A percentile compares a stretch with the other conserved stretches of the same genome.
Conservation (phyloP, 2,113 vertebrate species). For the Erinaceus europaeus region DNA sequence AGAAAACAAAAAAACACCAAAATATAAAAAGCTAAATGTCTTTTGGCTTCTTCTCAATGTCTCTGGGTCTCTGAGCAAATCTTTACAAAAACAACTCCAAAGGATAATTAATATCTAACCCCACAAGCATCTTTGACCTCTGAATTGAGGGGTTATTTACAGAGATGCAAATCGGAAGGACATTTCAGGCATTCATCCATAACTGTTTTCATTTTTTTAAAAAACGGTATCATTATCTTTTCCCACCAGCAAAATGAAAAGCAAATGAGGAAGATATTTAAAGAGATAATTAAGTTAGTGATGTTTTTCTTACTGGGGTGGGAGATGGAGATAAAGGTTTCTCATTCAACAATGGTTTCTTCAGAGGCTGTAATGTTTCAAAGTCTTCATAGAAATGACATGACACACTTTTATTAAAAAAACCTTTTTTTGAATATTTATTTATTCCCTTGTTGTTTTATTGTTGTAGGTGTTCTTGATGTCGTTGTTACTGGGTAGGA, state of each 20-base stretch:
- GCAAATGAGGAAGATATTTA: constrained; percentile 40
- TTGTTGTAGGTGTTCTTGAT: no score
- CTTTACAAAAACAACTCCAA: not conserved
- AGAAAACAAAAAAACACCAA: no score
- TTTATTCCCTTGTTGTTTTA: no score
- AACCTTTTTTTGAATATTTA: no score
- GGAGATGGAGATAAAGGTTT: constrained; percentile 30
- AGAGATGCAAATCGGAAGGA: not conserved
- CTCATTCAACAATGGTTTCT: constrained; percentile 47
- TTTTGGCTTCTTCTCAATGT: not conserved
- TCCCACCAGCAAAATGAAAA: constrained; percentile 29
- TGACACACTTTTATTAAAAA: constrained; percentile 34
- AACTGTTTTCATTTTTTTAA: constrained; percentile 33
- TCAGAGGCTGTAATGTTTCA: constrained; percentile 47
- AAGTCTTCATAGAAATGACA: constrained; percentile 49
- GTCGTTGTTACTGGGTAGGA: no score
- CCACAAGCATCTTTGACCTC: not conserved
- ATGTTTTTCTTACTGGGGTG: constrained; percentile 28
- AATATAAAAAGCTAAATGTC: not conserved
- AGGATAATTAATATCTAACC: not conserved
- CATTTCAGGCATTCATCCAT: not conserved
- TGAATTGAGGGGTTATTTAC: constrained; percentile 15
- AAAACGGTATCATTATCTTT: constrained; percentile 31
- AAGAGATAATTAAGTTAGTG: constrained; percentile 36
- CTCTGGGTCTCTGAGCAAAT: not conserved